phyloP scores from a whole-genome alignment of 92 coral and sea anemone genomes.

The Zoanthus gigantus region DNA sequence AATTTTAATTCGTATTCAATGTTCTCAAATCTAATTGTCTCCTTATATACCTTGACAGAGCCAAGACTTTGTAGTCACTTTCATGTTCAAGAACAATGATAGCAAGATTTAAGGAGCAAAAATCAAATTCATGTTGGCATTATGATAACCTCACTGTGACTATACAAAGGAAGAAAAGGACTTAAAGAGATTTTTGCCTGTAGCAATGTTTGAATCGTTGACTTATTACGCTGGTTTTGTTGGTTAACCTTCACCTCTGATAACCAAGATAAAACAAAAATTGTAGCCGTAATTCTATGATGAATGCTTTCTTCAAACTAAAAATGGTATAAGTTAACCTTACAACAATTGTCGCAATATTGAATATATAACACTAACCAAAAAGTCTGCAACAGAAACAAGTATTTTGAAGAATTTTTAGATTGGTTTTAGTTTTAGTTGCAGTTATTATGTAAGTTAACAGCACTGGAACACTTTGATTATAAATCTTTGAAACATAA shows the following conservation, averaged over 20 bases:
- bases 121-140: neutral
- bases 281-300: neutral
- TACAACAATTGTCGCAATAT: neutral
- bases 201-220: constrained; percentile 32
- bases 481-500: constrained; percentile 11
- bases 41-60: constrained; percentile 19
- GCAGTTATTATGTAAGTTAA: constrained; percentile 42
- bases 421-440: constrained; percentile 26
- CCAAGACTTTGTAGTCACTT: constrained; percentile 3
- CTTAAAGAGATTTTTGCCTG: constrained; percentile 19
- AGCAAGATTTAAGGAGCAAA: constrained; percentile 35
- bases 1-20: constrained; percentile 48
- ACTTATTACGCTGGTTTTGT: constrained; percentile 1
- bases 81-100: neutral
- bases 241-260: constrained; percentile 13
- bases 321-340: neutral
- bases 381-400: constrained; percentile 40
- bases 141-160: neutral
- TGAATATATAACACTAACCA: neutral
- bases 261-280: neutral
- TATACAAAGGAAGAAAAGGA: neutral
- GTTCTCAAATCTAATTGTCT: constrained; percentile 38
- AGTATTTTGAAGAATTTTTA: constrained; percentile 38
- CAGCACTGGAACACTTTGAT: constrained; percentile 36
- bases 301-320: neutral